Percentiles rank a stretch among this genome's conserved stretches.
Conservation (phyloP, 1,140 invertebrate species). For the Heliconius melpomene region DNA sequence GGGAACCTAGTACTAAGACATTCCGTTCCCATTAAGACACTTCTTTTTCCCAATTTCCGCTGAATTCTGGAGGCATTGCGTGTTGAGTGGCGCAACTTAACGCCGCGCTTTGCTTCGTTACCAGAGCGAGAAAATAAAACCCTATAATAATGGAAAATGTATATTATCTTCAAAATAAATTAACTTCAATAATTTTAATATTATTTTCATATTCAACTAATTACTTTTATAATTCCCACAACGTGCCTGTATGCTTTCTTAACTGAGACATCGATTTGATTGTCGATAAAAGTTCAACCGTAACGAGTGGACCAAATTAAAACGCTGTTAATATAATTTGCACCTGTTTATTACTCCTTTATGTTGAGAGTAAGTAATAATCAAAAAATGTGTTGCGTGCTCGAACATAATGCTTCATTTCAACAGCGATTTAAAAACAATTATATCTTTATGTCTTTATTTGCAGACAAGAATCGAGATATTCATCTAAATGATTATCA, state of each 20-base stretch:
- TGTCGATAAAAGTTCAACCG: slow-evolving; percentile 57
- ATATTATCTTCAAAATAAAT: no score
- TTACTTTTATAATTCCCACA: slow-evolving; percentile 42
- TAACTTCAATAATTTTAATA: background rate
- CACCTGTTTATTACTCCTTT: slow-evolving; percentile 49
- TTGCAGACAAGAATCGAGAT: background rate
- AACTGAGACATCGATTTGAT: slow-evolving; percentile 53
- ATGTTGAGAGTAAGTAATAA: slow-evolving; percentile 45
- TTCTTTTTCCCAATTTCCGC: no score
- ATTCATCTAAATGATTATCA: background rate
- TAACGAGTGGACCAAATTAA: slow-evolving; percentile 56
- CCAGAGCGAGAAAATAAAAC: no score
- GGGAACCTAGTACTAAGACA: no score
- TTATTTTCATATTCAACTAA: background rate
- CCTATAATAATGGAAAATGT: no score
- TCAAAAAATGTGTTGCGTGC: slow-evolving; percentile 35
- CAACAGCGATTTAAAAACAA: slow-evolving; percentile 27
- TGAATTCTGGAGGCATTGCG: no score
- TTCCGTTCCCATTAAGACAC: no score
- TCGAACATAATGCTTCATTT: slow-evolving; percentile 33
- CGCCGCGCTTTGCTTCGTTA: no score
- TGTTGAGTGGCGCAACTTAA: no score
- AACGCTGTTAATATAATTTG: slow-evolving; percentile 62
- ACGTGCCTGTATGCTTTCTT: slow-evolving; percentile 56
- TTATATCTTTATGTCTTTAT: slow-evolving; percentile 14